Conservation (phyloP, 2,888 invertebrate species). For the Cephus runcator region DNA sequence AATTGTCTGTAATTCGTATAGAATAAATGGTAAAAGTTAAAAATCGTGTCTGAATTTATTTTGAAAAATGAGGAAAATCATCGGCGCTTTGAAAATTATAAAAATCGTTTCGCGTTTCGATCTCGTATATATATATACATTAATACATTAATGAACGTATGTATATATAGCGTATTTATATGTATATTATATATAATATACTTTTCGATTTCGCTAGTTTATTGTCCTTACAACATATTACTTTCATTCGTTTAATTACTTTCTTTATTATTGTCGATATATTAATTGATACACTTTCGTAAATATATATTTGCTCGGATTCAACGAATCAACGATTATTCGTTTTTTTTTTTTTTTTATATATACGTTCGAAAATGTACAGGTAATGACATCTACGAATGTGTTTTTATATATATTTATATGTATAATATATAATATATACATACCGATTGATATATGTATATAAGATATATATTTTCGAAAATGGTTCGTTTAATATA, state of each 20-base stretch:
- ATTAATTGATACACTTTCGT: slow-evolving; percentile 52
- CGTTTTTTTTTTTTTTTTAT: too few relatives aligned
- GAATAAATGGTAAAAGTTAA: background rate
- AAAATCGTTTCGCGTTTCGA: background rate
- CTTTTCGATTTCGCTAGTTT: slow-evolving; percentile 28
- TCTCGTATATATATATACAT: background rate
- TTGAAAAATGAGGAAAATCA: background rate
- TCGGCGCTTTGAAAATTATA: background rate
- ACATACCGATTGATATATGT: background rate
- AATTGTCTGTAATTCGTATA: background rate
- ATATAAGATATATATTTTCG: background rate
- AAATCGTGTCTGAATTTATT: background rate
- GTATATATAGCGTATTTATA: background rate
- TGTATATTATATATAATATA: background rate
- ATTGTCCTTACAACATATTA: slow-evolving; percentile 54
- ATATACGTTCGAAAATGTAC: slow-evolving; percentile 35
- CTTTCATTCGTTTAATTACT: slow-evolving; percentile 45
- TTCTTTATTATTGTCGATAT: slow-evolving; percentile 56
- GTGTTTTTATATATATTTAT: slow-evolving; percentile 9
- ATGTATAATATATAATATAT: slow-evolving; percentile 24
- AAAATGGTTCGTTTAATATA: background rate
- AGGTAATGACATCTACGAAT: slow-evolving; percentile 29
- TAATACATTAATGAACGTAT: background rate
- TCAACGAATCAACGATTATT: background rate
- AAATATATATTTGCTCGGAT: slow-evolving; percentile 10